A percentile compares a stretch with the other conserved stretches of the same genome.
phyloP scores from a whole-genome alignment of 2,888 invertebrate species.

The Sinopyrophorus schimmeli region DNA sequence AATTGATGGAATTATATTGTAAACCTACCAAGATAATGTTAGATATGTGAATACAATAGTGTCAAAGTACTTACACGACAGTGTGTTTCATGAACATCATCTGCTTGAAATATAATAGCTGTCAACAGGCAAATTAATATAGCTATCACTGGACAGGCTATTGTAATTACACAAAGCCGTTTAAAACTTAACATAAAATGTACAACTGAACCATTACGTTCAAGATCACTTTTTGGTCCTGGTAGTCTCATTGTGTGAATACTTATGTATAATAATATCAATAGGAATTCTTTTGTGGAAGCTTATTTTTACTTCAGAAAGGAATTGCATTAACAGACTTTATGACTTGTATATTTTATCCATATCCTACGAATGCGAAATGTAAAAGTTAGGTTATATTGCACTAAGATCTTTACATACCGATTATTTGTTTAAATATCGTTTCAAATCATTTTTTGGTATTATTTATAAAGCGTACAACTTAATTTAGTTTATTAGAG shows the following conservation, averaged over 20 bases:
- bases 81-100: slow-evolving; percentile 94
- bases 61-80: slow-evolving; percentile 79
- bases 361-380: slow-evolving; percentile 6
- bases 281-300: slow-evolving; percentile 16
- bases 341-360: slow-evolving; percentile 5
- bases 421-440: slow-evolving; percentile 1
- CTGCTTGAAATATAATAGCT: slow-evolving; percentile 87
- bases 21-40: slow-evolving; percentile 66
- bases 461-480: no score
- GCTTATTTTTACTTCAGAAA: slow-evolving; percentile 2
- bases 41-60: background rate
- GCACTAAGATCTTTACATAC: background rate
- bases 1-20: slow-evolving; percentile 92
- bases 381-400: slow-evolving; percentile 14
- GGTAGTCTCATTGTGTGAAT: slow-evolving; percentile 20
- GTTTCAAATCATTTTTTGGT: no score
- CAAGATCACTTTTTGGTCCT: slow-evolving; percentile 18
- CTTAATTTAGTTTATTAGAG: background rate
- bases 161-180: slow-evolving; percentile 79
- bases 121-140: slow-evolving; percentile 86
- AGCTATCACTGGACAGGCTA: slow-evolving; percentile 82
- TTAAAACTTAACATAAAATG: slow-evolving; percentile 76
- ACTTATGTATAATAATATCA: slow-evolving; percentile 3
- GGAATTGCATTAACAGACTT: background rate
- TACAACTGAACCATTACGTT: slow-evolving; percentile 56